phyloP scores from a whole-genome alignment of 2,888 invertebrate genomes.

The Anoplius nigerrimus region DNA sequence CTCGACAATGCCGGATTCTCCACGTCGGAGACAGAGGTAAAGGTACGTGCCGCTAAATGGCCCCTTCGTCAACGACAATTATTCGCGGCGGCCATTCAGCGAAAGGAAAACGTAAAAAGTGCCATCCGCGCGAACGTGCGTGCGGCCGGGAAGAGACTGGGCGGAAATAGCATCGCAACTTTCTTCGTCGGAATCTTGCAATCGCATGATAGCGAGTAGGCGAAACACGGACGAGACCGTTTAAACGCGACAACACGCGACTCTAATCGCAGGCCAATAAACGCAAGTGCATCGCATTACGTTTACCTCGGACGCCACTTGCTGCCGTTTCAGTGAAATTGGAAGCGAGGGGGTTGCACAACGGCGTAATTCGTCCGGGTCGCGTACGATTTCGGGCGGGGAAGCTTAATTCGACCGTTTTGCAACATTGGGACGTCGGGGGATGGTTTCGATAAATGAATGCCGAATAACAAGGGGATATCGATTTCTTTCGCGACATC shows the following conservation, averaged over 20 bases:
- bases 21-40: constrained; percentile 68
- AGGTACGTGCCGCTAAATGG: constrained; percentile 47
- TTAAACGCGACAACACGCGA: neutral
- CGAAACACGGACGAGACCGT: neutral
- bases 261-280: no score
- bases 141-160: neutral
- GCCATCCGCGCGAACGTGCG: neutral
- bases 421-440: no score
- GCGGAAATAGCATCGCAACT: no score
- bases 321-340: neutral
- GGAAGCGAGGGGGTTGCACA: no score
- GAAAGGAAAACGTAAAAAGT: neutral
- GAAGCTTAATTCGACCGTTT: no score
- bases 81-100: neutral
- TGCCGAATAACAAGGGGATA: constrained; percentile 46
- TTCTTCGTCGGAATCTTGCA: no score
- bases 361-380: no score
- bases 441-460: neutral
- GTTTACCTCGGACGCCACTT: constrained; percentile 1
- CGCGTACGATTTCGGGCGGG: no score
- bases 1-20: constrained; percentile 67
- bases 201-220: no score
- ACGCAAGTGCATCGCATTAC: no score
- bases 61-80: no score
- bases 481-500: constrained; percentile 43